A percentile compares a stretch with the other conserved stretches of the same genome.
These are phyloP conservation scores for Tachysurus fulvidraco DNA, from an alignment of 2,113 vertebrate species.

Conservation along the genomic window DNA sequence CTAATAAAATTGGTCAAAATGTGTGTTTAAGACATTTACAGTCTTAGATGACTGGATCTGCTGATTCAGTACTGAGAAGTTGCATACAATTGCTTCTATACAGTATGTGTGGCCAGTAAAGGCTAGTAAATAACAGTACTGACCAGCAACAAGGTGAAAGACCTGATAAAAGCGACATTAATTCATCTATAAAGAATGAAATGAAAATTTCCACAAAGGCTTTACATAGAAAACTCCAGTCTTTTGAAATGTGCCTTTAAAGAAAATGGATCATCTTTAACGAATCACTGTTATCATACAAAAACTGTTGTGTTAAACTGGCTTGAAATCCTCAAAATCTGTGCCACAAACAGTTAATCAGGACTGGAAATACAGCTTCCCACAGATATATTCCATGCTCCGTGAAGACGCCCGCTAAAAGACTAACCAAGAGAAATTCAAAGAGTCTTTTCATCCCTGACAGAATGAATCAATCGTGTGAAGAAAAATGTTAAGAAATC, in stretches of 20 bases:
- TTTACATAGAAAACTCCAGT: not conserved
- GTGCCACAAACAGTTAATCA: constrained; percentile 34
- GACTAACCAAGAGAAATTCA: constrained; percentile 48
- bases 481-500: constrained; percentile 63
- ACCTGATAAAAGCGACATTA: no score
- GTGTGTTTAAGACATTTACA: constrained; percentile 36
- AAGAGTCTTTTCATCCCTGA: constrained; percentile 67
- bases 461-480: constrained; percentile 64
- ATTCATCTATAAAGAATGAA: not conserved
- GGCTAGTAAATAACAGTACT: not conserved
- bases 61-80: not conserved
- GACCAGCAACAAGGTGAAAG: not conserved
- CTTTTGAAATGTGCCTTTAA: not conserved
- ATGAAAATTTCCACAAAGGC: not conserved
- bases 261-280: not conserved
- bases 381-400: not conserved
- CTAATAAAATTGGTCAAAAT: constrained; percentile 16
- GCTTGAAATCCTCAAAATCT: not conserved
- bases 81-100: not conserved
- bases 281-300: constrained; percentile 1
- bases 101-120: not conserved
- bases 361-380: constrained; percentile 31
- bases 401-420: not conserved
- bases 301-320: constrained; percentile 29
- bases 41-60: not conserved